Percentiles rank a stretch among this genome's conserved stretches.
These are phyloP conservation scores for Rousettus madagascariensis DNA, from an alignment of 2,797 vertebrate species.

Conservation along the genomic window DNA sequence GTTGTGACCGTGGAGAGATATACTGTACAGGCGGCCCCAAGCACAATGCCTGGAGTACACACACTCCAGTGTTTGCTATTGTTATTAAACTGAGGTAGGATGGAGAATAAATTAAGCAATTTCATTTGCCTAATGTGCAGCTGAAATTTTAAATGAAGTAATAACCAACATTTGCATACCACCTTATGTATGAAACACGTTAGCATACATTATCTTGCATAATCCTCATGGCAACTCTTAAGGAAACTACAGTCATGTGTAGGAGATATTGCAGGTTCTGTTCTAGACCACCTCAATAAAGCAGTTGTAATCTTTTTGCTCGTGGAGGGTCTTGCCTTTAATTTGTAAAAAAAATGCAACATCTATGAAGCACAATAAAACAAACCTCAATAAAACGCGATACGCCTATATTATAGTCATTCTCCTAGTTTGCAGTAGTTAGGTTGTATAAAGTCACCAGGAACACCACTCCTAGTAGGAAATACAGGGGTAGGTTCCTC, in stretches of 20 bases:
- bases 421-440: not conserved
- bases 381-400: not conserved
- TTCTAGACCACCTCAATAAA: not conserved
- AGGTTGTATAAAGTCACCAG: not conserved
- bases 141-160: constrained; percentile 19
- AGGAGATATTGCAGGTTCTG: not conserved
- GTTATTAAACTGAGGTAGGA: not conserved
- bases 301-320: not conserved
- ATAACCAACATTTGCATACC: not conserved
- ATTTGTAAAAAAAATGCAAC: not conserved
- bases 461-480: not conserved
- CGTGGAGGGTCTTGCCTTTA: not conserved
- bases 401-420: fast-evolving
- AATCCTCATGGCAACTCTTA: not conserved
- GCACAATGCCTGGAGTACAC: not conserved
- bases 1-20: not conserved
- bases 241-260: not conserved
- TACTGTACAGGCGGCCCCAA: fast-evolving
- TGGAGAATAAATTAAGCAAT: not conserved
- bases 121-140: not conserved
- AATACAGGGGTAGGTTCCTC: not conserved
- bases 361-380: not conserved
- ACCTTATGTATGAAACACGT: not conserved
- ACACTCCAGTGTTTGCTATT: not conserved
- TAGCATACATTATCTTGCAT: not conserved